These are phyloP conservation scores for Philereme vetulata DNA, from an alignment of 2,888 invertebrate genomes.

Conservation along the genomic window DNA sequence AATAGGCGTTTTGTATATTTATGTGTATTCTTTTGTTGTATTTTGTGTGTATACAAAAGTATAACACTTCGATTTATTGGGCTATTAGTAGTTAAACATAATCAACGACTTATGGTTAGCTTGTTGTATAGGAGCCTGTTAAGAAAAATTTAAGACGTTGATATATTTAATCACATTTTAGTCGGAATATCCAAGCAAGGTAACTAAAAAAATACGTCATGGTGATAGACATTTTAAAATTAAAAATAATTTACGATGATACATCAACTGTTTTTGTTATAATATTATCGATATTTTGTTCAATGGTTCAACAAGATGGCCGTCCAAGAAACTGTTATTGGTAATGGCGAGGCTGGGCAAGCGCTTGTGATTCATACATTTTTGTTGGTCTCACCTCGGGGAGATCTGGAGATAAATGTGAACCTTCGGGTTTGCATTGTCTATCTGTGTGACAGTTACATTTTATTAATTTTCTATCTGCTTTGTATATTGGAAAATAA, in stretches of 20 bases:
- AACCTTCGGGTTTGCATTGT: slow-evolving; percentile 46
- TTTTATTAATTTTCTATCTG: slow-evolving; percentile 33
- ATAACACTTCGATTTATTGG: slow-evolving; percentile 36
- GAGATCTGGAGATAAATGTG: slow-evolving; percentile 42
- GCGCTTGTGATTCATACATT: slow-evolving; percentile 60
- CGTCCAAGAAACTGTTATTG: slow-evolving; percentile 68
- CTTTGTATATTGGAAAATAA: no score
- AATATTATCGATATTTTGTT: slow-evolving; percentile 15
- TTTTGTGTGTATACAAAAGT: slow-evolving; percentile 28
- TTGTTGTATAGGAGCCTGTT: slow-evolving; percentile 16
- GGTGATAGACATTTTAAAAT: not conserved
- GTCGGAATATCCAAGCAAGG: slow-evolving; percentile 7
- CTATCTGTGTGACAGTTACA: slow-evolving; percentile 48
- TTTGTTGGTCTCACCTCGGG: slow-evolving; percentile 56
- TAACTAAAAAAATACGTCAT: slow-evolving; percentile 5
- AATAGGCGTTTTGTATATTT: slow-evolving; percentile 45
- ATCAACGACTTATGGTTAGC: slow-evolving; percentile 26
- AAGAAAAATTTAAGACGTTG: slow-evolving; percentile 14
- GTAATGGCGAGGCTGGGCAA: slow-evolving; percentile 51
- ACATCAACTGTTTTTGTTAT: not conserved
- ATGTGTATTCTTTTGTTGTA: slow-evolving; percentile 35
- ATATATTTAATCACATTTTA: slow-evolving; percentile 10
- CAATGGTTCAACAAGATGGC: slow-evolving; percentile 66
- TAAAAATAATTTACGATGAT: not conserved
- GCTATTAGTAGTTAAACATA: slow-evolving; percentile 26